Evolutionary conservation across 2,113 vertebrate genomes (phyloP).

Genomic region (Motacilla alba): DNA sequence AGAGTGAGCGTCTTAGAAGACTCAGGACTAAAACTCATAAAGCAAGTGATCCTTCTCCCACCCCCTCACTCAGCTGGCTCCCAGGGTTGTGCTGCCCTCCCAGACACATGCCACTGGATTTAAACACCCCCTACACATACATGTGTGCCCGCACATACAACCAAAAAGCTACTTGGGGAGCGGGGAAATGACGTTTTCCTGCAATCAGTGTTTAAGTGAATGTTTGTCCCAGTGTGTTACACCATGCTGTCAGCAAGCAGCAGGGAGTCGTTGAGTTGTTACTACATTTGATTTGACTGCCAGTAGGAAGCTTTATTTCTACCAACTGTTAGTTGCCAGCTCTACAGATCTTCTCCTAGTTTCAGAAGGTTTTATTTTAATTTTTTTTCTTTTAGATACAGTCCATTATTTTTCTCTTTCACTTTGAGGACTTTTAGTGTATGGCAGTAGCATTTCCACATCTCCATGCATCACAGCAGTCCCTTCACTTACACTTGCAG

Average conservation of each 20-base stretch:
- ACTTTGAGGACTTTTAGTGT: not conserved
- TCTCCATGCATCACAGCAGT: not conserved
- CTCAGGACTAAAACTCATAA: not conserved
- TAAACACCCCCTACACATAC: not conserved
- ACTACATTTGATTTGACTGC: conserved; percentile 87
- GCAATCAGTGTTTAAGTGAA: conserved; percentile 85
- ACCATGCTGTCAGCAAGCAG: conserved; percentile 81
- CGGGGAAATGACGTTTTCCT: conserved; percentile 73
- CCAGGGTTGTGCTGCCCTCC: not conserved
- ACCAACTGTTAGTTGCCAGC: conserved; percentile 75
- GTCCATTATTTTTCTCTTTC: not conserved
- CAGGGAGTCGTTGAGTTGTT: conserved; percentile 79
- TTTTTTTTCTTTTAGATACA: not conserved
- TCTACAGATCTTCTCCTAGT: conserved; percentile 62
- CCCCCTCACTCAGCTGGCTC: not conserved
- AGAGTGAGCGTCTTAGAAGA: not conserved
- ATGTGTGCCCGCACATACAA: not conserved
- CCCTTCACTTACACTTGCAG: not conserved
- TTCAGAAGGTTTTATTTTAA: not conserved
- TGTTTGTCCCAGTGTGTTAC: conserved; percentile 82
- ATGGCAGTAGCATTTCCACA: not conserved
- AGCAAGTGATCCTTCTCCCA: conserved; percentile 20
- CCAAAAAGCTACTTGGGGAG: conserved; percentile 13
- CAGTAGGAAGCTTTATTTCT: conserved; percentile 81
- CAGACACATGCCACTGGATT: not conserved